Evolutionary conservation across 2,797 vertebrate genomes (phyloP).

Genomic region (Trachurus trachurus): DNA sequence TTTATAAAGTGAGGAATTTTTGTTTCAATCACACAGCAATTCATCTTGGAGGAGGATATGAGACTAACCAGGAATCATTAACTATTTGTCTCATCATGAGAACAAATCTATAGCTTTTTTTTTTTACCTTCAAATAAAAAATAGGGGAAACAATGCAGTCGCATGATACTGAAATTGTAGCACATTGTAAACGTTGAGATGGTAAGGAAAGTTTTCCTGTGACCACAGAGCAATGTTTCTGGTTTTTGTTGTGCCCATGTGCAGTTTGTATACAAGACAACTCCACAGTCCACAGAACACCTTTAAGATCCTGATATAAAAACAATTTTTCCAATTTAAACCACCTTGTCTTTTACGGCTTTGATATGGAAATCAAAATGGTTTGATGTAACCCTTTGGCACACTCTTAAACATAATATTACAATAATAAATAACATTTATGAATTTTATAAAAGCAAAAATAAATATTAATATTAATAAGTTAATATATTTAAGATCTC

Average conservation of each 20-base stretch:
- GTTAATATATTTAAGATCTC: constrained; percentile 88
- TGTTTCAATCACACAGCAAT: constrained; percentile 18
- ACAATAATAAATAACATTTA: constrained; percentile 87
- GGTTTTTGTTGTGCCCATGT: neutral
- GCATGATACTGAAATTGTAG: constrained; percentile 2
- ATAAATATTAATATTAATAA: constrained; percentile 99
- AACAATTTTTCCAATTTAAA: constrained; percentile 15
- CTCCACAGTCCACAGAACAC: neutral
- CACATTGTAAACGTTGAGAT: neutral
- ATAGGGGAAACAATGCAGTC: constrained; percentile 47
- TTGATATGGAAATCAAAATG: constrained; percentile 17
- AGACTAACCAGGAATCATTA: neutral
- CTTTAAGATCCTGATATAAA: constrained; percentile 7
- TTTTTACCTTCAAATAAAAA: constrained; percentile 30
- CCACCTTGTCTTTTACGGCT: constrained; percentile 7
- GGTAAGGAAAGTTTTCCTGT: neutral
- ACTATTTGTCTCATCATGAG: constrained; percentile 14
- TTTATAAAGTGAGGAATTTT: constrained; percentile 20
- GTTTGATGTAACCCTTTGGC: constrained; percentile 80
- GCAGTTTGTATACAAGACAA: neutral
- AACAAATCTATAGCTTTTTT: neutral
- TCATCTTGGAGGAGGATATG: neutral
- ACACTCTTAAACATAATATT: constrained; percentile 82
- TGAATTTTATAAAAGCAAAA: constrained; percentile 85
- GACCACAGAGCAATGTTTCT: neutral